Evolutionary conservation across 1,140 invertebrate genomes (phyloP).

Genomic region (Chionoecetes opilio): DNA sequence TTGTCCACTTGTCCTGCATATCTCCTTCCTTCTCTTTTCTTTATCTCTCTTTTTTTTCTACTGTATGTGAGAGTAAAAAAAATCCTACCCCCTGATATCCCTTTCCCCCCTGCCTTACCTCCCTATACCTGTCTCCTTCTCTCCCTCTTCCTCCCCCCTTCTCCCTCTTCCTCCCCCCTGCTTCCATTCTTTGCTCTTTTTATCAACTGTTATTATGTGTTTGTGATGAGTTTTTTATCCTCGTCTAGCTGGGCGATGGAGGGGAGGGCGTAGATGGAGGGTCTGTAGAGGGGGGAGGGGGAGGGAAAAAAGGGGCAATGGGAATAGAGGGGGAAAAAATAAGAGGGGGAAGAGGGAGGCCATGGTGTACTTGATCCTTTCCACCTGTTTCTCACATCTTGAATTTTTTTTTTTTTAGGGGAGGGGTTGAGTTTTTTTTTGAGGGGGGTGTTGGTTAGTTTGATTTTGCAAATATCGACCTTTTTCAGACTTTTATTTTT

Average conservation of each 20-base stretch:
- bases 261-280: background rate
- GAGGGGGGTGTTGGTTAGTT: too few relatives aligned
- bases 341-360: background rate
- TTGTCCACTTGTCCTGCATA: constrained; percentile 27
- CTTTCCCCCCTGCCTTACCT: background rate
- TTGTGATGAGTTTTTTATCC: constrained; percentile 59
- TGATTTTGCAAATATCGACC: too few relatives aligned
- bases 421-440: too few relatives aligned
- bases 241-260: constrained; percentile 10
- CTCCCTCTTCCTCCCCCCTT: background rate
- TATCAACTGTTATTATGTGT: constrained; percentile 72
- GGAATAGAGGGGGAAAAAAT: background rate
- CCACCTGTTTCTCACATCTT: background rate
- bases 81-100: background rate
- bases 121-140: background rate
- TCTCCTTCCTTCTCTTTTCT: background rate
- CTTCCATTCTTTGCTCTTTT: constrained; percentile 58
- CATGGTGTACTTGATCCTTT: background rate
- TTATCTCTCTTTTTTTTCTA: constrained; percentile 11
- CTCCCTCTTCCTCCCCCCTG: background rate
- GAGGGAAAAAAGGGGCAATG: background rate
- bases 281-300: background rate
- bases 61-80: background rate
- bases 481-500: too few relatives aligned
- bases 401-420: too few relatives aligned